Percentiles rank a stretch among this genome's conserved stretches.
Evolutionary conservation across 1,140 invertebrate genomes (phyloP).

Genomic region (Zaprionus tsacasi): DNA sequence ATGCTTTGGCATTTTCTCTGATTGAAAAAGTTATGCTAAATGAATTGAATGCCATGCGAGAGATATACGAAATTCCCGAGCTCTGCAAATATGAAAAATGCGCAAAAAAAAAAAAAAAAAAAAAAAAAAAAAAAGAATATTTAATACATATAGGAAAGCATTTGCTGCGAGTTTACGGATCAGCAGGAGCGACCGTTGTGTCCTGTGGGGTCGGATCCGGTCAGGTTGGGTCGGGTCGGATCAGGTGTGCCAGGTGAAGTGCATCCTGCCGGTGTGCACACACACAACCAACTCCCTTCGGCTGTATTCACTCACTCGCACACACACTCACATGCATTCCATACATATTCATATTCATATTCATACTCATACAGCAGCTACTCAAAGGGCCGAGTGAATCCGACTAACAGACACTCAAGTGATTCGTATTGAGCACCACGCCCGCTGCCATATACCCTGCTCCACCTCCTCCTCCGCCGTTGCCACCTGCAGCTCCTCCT

Average conservation of each 20-base stretch:
- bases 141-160: constrained; percentile 1
- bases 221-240: neutral
- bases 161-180: constrained; percentile 14
- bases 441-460: constrained; percentile 77
- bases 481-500: constrained; percentile 13
- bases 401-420: constrained; percentile 82
- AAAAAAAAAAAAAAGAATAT: neutral
- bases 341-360: constrained; percentile 10
- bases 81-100: constrained; percentile 25
- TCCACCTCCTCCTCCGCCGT: neutral
- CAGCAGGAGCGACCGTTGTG: neutral
- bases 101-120: neutral
- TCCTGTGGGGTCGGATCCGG: neutral
- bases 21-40: constrained; percentile 54
- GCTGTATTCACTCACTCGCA: neutral
- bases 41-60: constrained; percentile 43
- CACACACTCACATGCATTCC: neutral
- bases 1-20: constrained; percentile 50
- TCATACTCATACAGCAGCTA: neutral
- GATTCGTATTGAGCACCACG: constrained; percentile 80
- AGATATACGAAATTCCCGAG: constrained; percentile 39
- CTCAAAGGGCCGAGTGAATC: neutral
- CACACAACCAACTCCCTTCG: neutral
- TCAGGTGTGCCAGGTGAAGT: neutral
- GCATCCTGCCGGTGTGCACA: neutral